These are phyloP conservation scores for Synergus umbraculus DNA, from an alignment of 2,888 invertebrate species.

Conservation along the genomic window DNA sequence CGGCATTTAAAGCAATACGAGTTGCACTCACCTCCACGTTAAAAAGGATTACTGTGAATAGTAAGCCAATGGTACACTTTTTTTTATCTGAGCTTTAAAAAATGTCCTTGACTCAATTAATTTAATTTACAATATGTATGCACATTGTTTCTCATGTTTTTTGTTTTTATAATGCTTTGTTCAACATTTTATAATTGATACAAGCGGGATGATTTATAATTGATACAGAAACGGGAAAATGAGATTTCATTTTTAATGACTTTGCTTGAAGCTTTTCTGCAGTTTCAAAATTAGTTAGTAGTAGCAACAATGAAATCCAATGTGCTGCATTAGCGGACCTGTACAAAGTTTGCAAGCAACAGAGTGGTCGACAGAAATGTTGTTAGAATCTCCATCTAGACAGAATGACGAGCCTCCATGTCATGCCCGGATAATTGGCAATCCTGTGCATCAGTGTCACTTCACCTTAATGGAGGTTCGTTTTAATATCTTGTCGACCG, in stretches of 20 bases:
- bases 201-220: not conserved
- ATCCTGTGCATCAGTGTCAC: conserved; percentile 27
- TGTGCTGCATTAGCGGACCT: conserved; percentile 3
- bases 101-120: not conserved
- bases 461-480: conserved; percentile 9
- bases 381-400: conserved; percentile 50
- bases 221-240: not conserved
- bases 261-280: not conserved
- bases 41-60: not conserved
- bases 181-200: not conserved
- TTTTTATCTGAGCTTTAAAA: not conserved
- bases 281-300: conserved; percentile 14
- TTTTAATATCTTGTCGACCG: conserved; percentile 3
- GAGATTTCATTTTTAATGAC: not conserved
- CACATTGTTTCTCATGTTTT: no score
- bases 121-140: not conserved
- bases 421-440: conserved; percentile 47
- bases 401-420: conserved; percentile 45
- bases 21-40: no score
- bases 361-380: conserved; percentile 47
- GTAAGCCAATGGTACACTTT: not conserved
- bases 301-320: conserved; percentile 6
- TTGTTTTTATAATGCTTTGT: not conserved
- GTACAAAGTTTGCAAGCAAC: conserved; percentile 47
- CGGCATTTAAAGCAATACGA: conserved; percentile 3